Base-by-base conservation (phyloP, 2,888 invertebrate genomes). In the Agrotis puta region DNA sequence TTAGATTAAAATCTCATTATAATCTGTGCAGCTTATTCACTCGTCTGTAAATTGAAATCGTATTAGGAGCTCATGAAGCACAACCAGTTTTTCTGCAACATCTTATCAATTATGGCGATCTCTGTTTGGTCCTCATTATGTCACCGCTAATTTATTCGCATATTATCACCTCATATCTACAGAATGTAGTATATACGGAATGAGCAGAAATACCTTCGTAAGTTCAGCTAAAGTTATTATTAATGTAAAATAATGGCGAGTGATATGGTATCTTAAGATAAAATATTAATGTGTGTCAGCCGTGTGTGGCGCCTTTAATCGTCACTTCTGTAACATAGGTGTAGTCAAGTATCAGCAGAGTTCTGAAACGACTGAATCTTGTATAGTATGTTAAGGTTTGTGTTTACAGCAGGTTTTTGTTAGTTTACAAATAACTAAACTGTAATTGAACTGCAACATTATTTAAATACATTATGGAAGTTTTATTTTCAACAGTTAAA, bases 91-190 rank as follows among this genome's bases (percentile, higher is more conserved):
- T 65, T 67, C 11, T 61, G 43, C 27, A n/a, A 18, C 22, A 54
- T 16, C 18, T 77, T 77, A 77, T 77, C 82, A 56, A 45, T 48
- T 48, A 63, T 22, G 22, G 64, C 43, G 77, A 79, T 77, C 82
- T 68, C 27, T 39, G 45, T 58, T 62, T 53, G 57, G 45, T 62
- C 13, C 45, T 63, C 67, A 71, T 81, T 71, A 81, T 71, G 81
- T 81, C 77, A 77, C 50, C 53, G 59, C 20, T 27, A 51, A 64
- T 56, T 56, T 70, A 78, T 77, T 81, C 51, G 47, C 61, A 58
- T 70, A 67, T 57, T 56, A 66, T 67, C 69, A 63, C 33, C 18
- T 62, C 54, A 50, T 50, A 48, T 33, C 43, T 54, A 62, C n/a
- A 48, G 50, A 57, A 61, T 74, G n/a, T n/a, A n/a, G n/a, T n/a